A percentile compares a stretch with the other conserved stretches of the same genome.
Conservation (phyloP, 2,113 vertebrate genomes). For the Phaethornis superciliosus region DNA sequence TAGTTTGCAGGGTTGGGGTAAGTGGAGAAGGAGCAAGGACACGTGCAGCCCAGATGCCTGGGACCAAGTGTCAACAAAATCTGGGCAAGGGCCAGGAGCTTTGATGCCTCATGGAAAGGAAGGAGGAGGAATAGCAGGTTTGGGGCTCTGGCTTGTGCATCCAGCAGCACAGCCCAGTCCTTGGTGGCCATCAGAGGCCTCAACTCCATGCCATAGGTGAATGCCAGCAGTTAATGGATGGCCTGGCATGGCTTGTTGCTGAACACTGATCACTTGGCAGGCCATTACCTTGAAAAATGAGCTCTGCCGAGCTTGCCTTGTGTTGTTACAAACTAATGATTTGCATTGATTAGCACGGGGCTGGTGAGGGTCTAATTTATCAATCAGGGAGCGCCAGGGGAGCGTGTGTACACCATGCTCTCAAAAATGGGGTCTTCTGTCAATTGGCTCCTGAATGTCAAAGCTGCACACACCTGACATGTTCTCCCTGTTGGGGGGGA, state of each 20-base stretch:
- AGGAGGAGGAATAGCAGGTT: background rate
- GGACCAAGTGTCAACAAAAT: background rate
- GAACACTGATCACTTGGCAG: slow-evolving; percentile 57
- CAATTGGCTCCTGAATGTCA: slow-evolving; percentile 4
- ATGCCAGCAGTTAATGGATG: slow-evolving; percentile 36
- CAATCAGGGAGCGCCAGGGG: slow-evolving; percentile 62
- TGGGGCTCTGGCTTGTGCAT: background rate
- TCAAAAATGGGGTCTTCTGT: slow-evolving; percentile 72
- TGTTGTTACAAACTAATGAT: slow-evolving; percentile 73
- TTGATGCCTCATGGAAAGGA: background rate
- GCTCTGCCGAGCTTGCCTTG: slow-evolving; percentile 55
- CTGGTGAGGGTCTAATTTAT: slow-evolving; percentile 72
- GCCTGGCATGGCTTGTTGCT: slow-evolving; percentile 29
- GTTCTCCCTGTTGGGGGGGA: background rate
- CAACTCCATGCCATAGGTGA: background rate
- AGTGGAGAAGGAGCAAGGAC: background rate
- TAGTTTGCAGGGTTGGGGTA: background rate
- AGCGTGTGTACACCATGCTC: slow-evolving; percentile 45
- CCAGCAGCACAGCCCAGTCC: background rate
- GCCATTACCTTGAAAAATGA: slow-evolving; percentile 74
- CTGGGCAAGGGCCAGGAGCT: background rate
- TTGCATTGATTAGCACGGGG: slow-evolving; percentile 73
- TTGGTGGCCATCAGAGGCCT: background rate
- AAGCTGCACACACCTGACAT: background rate
- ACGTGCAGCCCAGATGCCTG: fast-evolving